Evolutionary conservation across 2,113 vertebrate genomes (phyloP).

Genomic region (Capricornis sumatraensis): DNA sequence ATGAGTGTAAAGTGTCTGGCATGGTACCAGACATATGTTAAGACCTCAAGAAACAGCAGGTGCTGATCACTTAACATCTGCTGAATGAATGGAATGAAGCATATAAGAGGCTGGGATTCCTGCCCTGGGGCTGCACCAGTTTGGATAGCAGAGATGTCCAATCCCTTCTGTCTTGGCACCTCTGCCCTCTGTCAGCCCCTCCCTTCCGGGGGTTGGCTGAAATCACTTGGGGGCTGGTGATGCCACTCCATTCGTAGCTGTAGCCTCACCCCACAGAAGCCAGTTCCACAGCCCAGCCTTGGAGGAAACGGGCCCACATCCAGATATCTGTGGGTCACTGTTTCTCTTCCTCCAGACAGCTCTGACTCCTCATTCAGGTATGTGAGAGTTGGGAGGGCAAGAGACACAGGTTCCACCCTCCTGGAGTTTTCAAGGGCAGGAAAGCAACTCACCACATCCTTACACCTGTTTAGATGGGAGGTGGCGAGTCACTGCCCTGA

Average conservation of each 20-base stretch:
- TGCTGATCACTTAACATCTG: background rate
- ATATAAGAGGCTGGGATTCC: background rate
- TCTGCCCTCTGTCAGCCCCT: background rate
- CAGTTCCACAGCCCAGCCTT: background rate
- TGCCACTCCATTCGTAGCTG: background rate
- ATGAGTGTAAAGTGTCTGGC: background rate
- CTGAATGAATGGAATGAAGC: background rate
- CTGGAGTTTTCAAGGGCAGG: background rate
- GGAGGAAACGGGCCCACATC: background rate
- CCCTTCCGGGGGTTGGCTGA: background rate
- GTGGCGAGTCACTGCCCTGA: background rate
- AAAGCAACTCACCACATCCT: background rate
- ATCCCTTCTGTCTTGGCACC: background rate
- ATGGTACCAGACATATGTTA: background rate
- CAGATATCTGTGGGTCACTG: background rate
- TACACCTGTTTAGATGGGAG: background rate
- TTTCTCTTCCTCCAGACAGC: background rate
- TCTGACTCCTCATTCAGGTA: background rate
- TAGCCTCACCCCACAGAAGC: background rate
- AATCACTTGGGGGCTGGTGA: background rate
- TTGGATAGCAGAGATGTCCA: background rate
- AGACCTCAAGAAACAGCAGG: background rate
- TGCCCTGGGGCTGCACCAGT: background rate
- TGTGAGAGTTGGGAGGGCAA: background rate
- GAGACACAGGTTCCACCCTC: background rate